Conservation (phyloP, 2,888 invertebrate genomes). For the Agrotis clavis region DNA sequence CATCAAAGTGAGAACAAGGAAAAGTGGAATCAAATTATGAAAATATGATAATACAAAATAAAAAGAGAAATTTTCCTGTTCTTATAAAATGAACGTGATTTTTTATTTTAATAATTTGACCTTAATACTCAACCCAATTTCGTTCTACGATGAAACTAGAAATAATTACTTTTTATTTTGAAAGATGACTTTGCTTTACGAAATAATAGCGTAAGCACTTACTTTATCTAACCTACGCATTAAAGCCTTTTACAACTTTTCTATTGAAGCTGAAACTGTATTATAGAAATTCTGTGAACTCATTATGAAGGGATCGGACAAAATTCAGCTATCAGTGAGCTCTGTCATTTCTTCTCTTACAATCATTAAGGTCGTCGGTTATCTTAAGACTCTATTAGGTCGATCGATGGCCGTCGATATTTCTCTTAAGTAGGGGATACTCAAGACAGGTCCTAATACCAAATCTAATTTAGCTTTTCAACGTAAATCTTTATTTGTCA, state of each 20-base stretch:
- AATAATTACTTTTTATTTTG: slow-evolving; percentile 29
- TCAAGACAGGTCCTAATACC: neutral
- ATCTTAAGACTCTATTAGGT: slow-evolving; percentile 29
- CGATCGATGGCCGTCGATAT: slow-evolving; percentile 25
- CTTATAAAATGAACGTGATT: slow-evolving; percentile 4
- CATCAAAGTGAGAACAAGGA: slow-evolving; percentile 26
- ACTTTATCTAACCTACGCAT: slow-evolving; percentile 14
- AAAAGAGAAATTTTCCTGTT: neutral
- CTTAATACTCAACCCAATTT: slow-evolving; percentile 17
- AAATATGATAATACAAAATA: slow-evolving; percentile 7
- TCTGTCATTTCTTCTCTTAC: slow-evolving; percentile 39
- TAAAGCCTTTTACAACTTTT: slow-evolving; percentile 46
- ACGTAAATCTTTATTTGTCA: neutral
- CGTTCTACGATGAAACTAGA: slow-evolving; percentile 11
- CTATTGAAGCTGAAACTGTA: slow-evolving; percentile 40
- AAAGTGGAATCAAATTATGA: slow-evolving; percentile 14
- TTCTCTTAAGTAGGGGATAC: neutral
- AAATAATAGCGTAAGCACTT: slow-evolving; percentile 23
- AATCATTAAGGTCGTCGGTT: slow-evolving; percentile 27
- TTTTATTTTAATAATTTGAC: slow-evolving; percentile 23
- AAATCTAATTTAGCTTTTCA: no score
- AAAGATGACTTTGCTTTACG: slow-evolving; percentile 7
- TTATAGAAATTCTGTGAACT: slow-evolving; percentile 52
- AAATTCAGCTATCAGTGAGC: slow-evolving; percentile 30
- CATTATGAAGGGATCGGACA: slow-evolving; percentile 42